Percentiles rank a stretch among this genome's conserved stretches.
Evolutionary conservation across 1,140 invertebrate species (phyloP).

Genomic region (Archegozetes longisetosus): DNA sequence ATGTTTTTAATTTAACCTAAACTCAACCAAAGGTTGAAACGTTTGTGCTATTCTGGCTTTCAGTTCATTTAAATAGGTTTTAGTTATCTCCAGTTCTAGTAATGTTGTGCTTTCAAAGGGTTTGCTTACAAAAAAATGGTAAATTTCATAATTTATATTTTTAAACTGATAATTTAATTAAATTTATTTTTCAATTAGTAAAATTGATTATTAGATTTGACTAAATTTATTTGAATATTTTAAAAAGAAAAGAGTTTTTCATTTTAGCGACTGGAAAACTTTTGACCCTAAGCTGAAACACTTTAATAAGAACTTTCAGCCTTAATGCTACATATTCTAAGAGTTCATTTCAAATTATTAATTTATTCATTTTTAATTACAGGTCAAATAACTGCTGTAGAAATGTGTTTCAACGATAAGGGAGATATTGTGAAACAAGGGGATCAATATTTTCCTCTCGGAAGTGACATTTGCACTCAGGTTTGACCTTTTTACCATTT

Average conservation of each 20-base stretch:
- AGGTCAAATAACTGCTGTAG: conserved; percentile 5
- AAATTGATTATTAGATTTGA: background rate
- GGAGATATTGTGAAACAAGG: conserved; percentile 24
- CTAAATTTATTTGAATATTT: background rate
- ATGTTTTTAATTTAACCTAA: background rate
- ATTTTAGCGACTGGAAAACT: background rate
- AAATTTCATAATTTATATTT: background rate
- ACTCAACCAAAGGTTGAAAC: background rate
- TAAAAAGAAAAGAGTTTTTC: background rate
- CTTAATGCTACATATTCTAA: background rate
- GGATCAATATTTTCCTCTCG: conserved; percentile 26
- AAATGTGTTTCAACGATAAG: conserved; percentile 15
- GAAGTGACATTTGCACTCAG: conserved; percentile 26
- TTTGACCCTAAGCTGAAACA: too few species aligned
- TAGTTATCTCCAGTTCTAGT: too few species aligned
- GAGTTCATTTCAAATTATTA: background rate
- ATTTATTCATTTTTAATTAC: background rate
- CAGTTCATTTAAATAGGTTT: background rate
- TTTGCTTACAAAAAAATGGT: background rate
- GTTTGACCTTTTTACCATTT: conserved; percentile 2
- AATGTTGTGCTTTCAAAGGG: background rate
- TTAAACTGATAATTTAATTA: background rate
- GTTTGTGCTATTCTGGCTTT: background rate
- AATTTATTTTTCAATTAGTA: background rate
- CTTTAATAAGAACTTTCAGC: too few species aligned